Conservation (phyloP, 2,797 vertebrate genomes). For the Tapirus indicus region DNA sequence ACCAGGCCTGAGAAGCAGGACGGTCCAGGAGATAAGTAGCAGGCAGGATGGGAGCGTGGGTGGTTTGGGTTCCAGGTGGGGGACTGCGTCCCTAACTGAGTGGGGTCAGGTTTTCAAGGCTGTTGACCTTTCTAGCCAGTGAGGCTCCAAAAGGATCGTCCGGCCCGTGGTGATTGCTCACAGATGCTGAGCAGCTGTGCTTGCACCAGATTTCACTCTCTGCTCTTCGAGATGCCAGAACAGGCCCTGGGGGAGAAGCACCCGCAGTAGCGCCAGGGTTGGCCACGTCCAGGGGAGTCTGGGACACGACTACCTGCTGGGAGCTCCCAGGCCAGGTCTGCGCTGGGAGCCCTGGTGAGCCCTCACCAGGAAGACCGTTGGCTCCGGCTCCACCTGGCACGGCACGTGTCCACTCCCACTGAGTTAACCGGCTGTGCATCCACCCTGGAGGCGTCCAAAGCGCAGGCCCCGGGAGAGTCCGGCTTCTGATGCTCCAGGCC, state of each 20-base stretch:
- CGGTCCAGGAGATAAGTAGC: neutral
- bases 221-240: neutral
- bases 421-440: neutral
- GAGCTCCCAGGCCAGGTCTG: neutral
- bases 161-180: too few species aligned
- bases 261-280: neutral
- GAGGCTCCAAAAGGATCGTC: too few species aligned
- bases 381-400: fast-evolving
- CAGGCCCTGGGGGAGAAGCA: neutral
- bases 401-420: neutral
- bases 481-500: fast-evolving
- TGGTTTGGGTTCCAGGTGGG: neutral
- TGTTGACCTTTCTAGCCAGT: neutral
- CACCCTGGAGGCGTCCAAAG: neutral
- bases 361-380: neutral
- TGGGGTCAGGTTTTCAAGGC: neutral
- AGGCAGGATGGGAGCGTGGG: neutral
- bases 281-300: neutral
- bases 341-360: too few species aligned
- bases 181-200: neutral
- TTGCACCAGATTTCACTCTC: neutral
- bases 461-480: neutral
- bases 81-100: neutral
- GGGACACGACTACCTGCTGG: neutral
- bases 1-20: neutral